Evolutionary conservation across 2,113 vertebrate species (phyloP), one percentile per base, ranked within the genome.

Genomic region (Periophthalmus modestus): DNA sequence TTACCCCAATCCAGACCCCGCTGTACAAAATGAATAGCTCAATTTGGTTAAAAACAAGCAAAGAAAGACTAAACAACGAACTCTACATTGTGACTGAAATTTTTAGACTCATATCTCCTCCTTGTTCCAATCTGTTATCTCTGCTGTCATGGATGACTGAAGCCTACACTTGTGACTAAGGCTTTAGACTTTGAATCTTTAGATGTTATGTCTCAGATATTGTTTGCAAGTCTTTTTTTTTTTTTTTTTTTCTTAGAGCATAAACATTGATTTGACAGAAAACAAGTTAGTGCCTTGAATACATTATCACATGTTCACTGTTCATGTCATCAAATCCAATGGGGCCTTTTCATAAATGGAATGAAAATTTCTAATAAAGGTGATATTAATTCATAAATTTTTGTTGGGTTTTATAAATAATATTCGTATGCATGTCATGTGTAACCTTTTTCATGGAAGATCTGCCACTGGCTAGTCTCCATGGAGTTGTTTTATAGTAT

Each of bases 291-390:
- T 84, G 85, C 85, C 82, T 89, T 84, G 52, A 34, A 62, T 62
- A 36, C 61, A 63, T 39, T 3, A 39, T 39, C 6, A 65, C 34
- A 39, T 65, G 62, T 39, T 39, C 62, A 39, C 21, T 43, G 34
- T 65, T 65, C 34, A 65, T 91, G 85, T 89, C 73, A 87, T 90
- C 80, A 94, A 94, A 92, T 87, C 91, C 86, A 88, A 91, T 86
- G 93, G 92, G 89, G 80, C 84, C 86, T 92, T 82, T 85, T 59
- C 82, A 69, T 73, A 5, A 46, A 65, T 87, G 80, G 68, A 83
- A 83, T 77, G 68, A 68, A 68, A 57, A 28, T 62, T 28, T 62
- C 19, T 58, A 61, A 47, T 14, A 5, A 65, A 4, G 16, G 67
- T 62, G 2, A 47, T 47, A 28, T 3, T 16, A 74, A 11, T 36